Evolutionary conservation across 2,113 vertebrate genomes (phyloP).

Genomic region (Phocoena phocoena): DNA sequence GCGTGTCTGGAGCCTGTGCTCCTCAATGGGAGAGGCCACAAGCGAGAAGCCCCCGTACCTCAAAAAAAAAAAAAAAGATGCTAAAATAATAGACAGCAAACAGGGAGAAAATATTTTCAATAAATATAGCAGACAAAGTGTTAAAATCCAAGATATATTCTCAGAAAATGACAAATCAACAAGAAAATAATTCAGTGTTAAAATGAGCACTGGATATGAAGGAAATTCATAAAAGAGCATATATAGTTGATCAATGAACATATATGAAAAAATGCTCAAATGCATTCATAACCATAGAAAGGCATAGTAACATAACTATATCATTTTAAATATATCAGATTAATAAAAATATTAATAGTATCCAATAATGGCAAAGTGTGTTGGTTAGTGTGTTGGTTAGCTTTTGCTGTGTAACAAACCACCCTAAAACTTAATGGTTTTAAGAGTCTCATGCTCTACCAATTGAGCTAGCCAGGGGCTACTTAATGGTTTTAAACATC

Average conservation of each 20-base stretch:
- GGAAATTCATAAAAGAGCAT: not conserved
- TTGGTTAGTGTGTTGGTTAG: not conserved
- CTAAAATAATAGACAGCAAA: not conserved
- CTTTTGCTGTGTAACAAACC: too few species aligned
- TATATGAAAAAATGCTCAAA: not conserved
- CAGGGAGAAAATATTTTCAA: not conserved
- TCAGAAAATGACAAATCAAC: not conserved
- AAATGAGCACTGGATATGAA: not conserved
- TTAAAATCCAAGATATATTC: not conserved
- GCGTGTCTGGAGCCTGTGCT: too few species aligned
- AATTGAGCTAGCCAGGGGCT: conserved; percentile 95
- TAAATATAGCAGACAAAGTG: not conserved
- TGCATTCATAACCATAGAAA: not conserved
- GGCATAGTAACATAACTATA: too few species aligned
- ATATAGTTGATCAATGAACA: not conserved
- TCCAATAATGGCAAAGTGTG: not conserved
- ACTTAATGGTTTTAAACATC: not conserved
- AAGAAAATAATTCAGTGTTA: not conserved
- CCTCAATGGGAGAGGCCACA: too few species aligned
- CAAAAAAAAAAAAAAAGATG: not conserved
- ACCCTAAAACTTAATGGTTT: conserved; percentile 52
- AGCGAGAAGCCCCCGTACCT: too few species aligned
- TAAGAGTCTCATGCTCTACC: conserved; percentile 99
- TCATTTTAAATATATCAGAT: not conserved
- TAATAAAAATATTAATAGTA: not conserved